Conservation (phyloP, 2,113 vertebrate genomes). For the Sus scrofa region DNA sequence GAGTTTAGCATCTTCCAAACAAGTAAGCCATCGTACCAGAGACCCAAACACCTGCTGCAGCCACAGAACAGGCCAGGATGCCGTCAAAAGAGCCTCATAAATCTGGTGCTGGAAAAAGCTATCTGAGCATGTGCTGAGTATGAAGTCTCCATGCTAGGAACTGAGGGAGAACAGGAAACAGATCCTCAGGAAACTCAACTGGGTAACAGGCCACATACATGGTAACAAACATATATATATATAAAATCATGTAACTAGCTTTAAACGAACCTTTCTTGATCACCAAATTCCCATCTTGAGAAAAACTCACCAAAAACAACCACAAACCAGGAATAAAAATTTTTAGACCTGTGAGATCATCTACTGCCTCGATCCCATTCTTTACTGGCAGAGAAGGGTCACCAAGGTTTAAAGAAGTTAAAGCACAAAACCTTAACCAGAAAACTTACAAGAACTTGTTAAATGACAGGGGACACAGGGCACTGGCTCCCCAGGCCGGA, state of each 20-base stretch:
- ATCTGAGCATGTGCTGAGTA: neutral
- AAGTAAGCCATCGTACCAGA: neutral
- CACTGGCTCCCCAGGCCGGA: fast-evolving
- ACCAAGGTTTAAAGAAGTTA: neutral
- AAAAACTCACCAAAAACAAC: neutral
- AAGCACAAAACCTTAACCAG: neutral
- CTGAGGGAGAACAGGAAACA: neutral
- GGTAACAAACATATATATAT: slow-evolving; percentile 24
- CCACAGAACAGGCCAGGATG: neutral
- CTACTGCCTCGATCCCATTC: neutral
- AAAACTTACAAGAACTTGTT: neutral
- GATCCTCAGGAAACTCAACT: neutral
- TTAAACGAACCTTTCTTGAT: neutral
- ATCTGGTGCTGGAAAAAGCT: neutral
- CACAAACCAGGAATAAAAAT: neutral
- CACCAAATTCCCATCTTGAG: neutral
- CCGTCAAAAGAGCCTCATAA: neutral
- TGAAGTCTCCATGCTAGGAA: neutral
- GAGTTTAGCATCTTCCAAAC: neutral
- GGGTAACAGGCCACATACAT: neutral
- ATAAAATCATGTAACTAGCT: neutral
- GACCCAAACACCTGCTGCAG: neutral
- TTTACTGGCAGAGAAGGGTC: neutral
- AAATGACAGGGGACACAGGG: fast-evolving
- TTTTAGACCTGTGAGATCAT: neutral